Evolutionary conservation across 2,113 vertebrate species (phyloP), one percentile per base, ranked within the genome.

Genomic region (Baryphthengus martii): DNA sequence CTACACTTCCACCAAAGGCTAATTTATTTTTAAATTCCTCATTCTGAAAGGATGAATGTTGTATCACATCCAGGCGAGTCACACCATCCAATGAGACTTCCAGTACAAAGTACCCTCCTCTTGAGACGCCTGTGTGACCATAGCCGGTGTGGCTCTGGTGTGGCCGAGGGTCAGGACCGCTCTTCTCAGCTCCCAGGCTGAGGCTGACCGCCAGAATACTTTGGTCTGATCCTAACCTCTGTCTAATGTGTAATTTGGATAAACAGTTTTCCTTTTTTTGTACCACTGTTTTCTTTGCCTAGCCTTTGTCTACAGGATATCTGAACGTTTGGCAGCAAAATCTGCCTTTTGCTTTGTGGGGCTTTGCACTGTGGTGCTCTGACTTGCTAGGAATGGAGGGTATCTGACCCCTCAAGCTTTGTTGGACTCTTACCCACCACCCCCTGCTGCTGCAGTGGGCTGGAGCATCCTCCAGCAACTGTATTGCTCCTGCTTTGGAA

Each of bases 1-100:
- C 42, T 0, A 0, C 53, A 39, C 49, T 76, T 91, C 44, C 45
- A 4, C 50, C 1, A 0, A 0, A 26, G 24, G 39, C 3, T 66
- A 15, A 33, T 89, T 92, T 92, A 44, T 77, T 77, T 78, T 76
- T 50, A 50, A 84, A 35, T 59, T 70, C 52, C 42, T 86, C 1
- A 0, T 71, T 76, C 68, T 71, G 65, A 26, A 70, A 71, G 53
- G 39, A 55, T 11, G 33, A 45, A 49, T 47, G 44, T 10, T 90
- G 59, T 86, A 24, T 53, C 56, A 67, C 4, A 40, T 50, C 33
- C 1, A 17, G n/a, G 17, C 88, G 63, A 88, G 61, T 84, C 68
- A 59, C 52, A 70, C 31, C 55, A 15, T 37, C 28, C 77, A 44
- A 2, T 2, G 10, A 49, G 77, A 42, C 9, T 6, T 35, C 85